Percentiles rank a stretch among this genome's conserved stretches.
phyloP scores from a whole-genome alignment of 2,113 vertebrate genomes.

The Cololabis saira region DNA sequence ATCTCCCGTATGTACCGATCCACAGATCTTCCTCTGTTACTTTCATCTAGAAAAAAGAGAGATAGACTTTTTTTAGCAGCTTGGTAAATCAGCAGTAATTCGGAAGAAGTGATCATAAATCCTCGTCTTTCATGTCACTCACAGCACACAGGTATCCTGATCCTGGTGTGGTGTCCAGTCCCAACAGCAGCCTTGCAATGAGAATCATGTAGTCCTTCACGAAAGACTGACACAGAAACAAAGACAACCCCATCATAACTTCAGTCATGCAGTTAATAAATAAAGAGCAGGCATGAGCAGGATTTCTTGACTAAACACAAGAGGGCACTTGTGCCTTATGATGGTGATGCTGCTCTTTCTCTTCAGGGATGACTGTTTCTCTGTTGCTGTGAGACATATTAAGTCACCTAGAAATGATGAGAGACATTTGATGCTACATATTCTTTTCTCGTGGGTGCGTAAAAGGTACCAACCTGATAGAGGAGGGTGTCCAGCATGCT shows the following conservation, averaged over 20 bases:
- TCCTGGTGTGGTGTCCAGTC: conserved; percentile 93
- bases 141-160: conserved; percentile 95
- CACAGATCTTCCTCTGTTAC: conserved; percentile 93
- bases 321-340: conserved; percentile 50
- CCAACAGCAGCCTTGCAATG: conserved; percentile 91
- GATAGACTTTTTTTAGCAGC: not conserved
- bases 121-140: conserved; percentile 60
- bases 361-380: conserved; percentile 11
- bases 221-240: conserved; percentile 87
- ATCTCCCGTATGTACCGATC: conserved; percentile 93
- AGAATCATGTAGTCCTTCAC: conserved; percentile 99
- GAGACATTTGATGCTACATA: conserved; percentile 3
- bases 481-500: conserved; percentile 79
- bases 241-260: not conserved
- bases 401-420: conserved; percentile 17
- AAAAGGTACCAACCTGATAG: conserved; percentile 69
- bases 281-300: not conserved
- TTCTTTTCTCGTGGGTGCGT: not conserved
- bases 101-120: not conserved
- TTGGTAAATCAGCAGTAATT: no score
- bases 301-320: conserved; percentile 51
- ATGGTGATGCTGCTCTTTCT: not conserved
- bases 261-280: not conserved
- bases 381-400: conserved; percentile 13
- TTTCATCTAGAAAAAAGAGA: conserved; percentile 87